Conservation (phyloP, 2,888 invertebrate genomes). For the Protula sp. region DNA sequence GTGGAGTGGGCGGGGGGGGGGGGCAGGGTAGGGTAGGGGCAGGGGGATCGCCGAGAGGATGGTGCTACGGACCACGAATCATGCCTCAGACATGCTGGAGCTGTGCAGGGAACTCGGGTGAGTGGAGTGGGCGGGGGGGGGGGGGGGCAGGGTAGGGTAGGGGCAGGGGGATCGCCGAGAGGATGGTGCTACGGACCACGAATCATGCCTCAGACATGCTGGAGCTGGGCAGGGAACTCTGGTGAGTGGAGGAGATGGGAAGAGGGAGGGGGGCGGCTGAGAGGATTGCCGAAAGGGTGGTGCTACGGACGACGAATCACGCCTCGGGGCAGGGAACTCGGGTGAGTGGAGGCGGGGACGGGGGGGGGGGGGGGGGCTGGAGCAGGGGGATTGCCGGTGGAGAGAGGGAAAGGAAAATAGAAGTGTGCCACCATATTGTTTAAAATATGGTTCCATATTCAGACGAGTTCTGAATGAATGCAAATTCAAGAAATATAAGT, state of each 20-base stretch:
- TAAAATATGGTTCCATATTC: no score
- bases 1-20: no score
- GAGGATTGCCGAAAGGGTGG: conserved; percentile 50
- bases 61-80: conserved; percentile 43
- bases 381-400: conserved; percentile 50
- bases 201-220: conserved; percentile 50
- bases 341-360: no score
- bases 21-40: conserved; percentile 36
- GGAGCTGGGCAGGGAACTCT: conserved; percentile 49
- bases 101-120: conserved; percentile 52
- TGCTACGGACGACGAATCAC: conserved; percentile 41
- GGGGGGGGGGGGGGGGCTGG: conserved; percentile 24
- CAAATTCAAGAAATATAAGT: no score
- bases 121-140: no score
- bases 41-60: conserved; percentile 50
- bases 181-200: conserved; percentile 46
- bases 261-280: conserved; percentile 40
- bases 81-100: conserved; percentile 49
- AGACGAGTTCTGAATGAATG: no score
- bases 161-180: conserved; percentile 48
- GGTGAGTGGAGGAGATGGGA: conserved; percentile 37
- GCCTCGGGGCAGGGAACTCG: conserved; percentile 51
- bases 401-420: conserved; percentile 44
- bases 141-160: conserved; percentile 23
- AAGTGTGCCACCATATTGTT: no score